Base-by-base conservation (phyloP, 2,113 vertebrate genomes). In the Charina bottae region DNA sequence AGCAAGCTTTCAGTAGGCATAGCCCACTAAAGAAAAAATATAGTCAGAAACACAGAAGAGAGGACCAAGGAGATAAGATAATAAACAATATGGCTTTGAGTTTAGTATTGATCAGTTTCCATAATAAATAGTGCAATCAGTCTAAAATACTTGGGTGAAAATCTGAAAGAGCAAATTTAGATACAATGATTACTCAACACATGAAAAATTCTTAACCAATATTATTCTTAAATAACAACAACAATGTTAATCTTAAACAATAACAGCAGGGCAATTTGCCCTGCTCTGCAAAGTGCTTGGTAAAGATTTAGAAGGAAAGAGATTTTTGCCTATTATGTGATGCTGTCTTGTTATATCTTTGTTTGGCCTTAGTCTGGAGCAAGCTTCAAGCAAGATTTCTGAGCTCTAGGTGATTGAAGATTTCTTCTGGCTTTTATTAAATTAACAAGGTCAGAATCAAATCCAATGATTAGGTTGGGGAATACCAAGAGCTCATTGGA, bases 231-330 rank as follows among this genome's bases (percentile, higher is more conserved):
- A 28, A 13, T 59, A 58, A 59, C 49, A n/a, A 86, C 93, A 4
- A 59, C 92, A 92, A 24, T 46, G 8, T 83, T 46, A 21, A 21
- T 37, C 19, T 46, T 83, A 84, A 42, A 28, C 28, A 68, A 68
- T n/a, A 64, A n/a, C 11, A 68, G 28, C 11, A 68, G 12, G 11
- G 12, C 11, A 83, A 92, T 53, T 88, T 92, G 55, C 87, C 46
- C 83, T 4, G 0, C 5, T 86, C 91, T 58, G 89, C 60, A 24
- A 93, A 92, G 46, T 28, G 24, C 42, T 92, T 93, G 0, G 6
- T 88, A 93, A 94, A 95, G 93, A 93, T 88, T 56, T 58, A 90
- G 58, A 91, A 88, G 90, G 93, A 95, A 91, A 94, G 49, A 90
- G 93, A 83, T 91, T 93, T 93, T 95, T 93, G 58, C 89, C 90